Evolutionary conservation across 2,888 invertebrate genomes (phyloP), one percentile per base, ranked within the genome.

Genomic region (Pandemis corylana): DNA sequence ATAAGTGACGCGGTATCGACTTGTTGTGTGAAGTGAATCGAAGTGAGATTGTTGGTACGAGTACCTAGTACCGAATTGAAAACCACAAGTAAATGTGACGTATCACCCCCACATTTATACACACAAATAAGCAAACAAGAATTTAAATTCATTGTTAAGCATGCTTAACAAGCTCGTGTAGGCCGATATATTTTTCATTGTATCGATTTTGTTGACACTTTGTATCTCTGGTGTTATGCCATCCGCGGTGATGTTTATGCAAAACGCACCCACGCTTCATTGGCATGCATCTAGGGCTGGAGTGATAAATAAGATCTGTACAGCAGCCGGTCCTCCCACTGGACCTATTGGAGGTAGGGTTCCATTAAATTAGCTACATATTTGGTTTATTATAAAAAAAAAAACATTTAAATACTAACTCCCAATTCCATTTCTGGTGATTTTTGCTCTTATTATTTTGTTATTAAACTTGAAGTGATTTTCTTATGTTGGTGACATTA

Each of bases 191-290:
- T 59, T 75, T 75, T 70, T 67, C 67, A 67, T 53, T 59, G 53
- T 49, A 68, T 68, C 68, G 68, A 44, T 68, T 68, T 68, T 42
- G 59, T 65, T 49, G 69, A 61, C 61, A 59, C 79, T 81, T 80
- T 80, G 80, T 79, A 79, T 28, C 69, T 80, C 76, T 78, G 67
- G 81, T 82, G 85, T 89, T 88, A 89, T 87, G 89, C 88, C 88
- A 89, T 85, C 81, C 80, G 80, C 81, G 79, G 87, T 87, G 86
- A 88, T 89, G 88, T 89, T 87, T 86, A 89, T 89, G 90, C 90
- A 87, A 85, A 88, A 82, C 77, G 78, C 78, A 86, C 93, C 92
- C 87, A 92, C 93, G 88, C 87, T 73, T 87, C 85, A 89, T 91
- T 88, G 87, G 84, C 85, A 90, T 91, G 91, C 87, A 89, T 85